phyloP scores from a whole-genome alignment of 2,113 vertebrate species.

The Lasiurus borealis region DNA sequence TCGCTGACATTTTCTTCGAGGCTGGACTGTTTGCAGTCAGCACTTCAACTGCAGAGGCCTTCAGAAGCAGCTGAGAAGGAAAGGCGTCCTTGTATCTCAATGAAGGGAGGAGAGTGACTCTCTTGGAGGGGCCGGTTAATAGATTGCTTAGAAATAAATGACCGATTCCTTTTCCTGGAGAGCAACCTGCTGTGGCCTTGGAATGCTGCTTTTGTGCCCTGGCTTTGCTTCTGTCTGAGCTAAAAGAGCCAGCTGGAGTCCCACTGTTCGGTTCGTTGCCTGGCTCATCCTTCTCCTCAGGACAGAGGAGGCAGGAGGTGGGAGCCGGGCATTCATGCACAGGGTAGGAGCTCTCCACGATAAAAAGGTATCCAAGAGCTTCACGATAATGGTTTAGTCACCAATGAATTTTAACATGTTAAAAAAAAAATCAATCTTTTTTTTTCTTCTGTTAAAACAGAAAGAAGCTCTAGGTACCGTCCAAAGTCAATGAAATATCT shows the following conservation, averaged over 20 bases:
- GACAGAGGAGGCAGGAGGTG: neutral
- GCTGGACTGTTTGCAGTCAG: neutral
- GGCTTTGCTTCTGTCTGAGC: neutral
- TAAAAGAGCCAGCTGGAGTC: neutral
- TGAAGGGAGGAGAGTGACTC: neutral
- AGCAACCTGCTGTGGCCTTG: conserved; percentile 4
- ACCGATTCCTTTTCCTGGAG: neutral
- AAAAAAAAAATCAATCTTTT: neutral
- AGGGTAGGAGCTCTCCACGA: neutral
- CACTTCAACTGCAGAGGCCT: neutral
- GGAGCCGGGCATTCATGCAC: neutral
- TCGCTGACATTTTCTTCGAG: neutral
- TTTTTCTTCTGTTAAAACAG: neutral
- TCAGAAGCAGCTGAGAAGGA: neutral
- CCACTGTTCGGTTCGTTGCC: neutral
- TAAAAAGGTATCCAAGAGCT: neutral
- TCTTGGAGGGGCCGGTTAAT: neutral
- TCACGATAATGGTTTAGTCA: neutral
- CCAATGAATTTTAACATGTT: neutral
- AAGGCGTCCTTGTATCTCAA: neutral
- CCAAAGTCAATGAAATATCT: neutral
- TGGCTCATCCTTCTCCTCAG: neutral
- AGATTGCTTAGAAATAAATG: conserved; percentile 23
- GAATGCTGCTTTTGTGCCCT: neutral
- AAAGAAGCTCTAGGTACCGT: neutral